These are phyloP conservation scores for Phalacrocorax carbo DNA, from an alignment of 2,113 vertebrate species.

Conservation along the genomic window DNA sequence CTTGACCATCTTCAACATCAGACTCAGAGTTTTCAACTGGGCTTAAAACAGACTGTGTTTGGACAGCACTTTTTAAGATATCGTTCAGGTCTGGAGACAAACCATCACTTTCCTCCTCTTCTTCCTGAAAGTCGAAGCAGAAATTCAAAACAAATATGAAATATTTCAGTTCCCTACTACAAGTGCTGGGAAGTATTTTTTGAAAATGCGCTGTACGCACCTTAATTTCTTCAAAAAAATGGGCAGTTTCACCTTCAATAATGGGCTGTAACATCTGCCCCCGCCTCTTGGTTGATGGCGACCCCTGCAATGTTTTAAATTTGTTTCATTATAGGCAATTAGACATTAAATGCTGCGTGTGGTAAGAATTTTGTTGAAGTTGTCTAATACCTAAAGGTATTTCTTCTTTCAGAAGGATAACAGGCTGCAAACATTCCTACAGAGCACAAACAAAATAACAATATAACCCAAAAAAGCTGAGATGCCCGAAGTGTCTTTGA, in stretches of 20 bases:
- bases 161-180: neutral
- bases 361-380: neutral
- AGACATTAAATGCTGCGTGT: neutral
- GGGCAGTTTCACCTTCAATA: slow-evolving; percentile 96
- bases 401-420: neutral
- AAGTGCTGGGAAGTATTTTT: neutral
- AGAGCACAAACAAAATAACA: neutral
- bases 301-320: slow-evolving; percentile 76
- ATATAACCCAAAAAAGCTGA: neutral
- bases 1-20: slow-evolving; percentile 84
- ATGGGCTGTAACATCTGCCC: slow-evolving; percentile 93
- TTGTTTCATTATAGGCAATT: neutral
- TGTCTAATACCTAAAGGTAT: neutral
- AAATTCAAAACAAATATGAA: neutral
- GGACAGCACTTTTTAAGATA: slow-evolving; percentile 79
- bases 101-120: slow-evolving; percentile 83
- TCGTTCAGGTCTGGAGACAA: slow-evolving; percentile 82
- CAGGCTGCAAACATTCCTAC: neutral
- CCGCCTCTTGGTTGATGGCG: slow-evolving; percentile 91
- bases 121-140: slow-evolving; percentile 65
- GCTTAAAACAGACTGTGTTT: slow-evolving; percentile 66
- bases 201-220: slow-evolving; percentile 50
- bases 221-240: slow-evolving; percentile 97
- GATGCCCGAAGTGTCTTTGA: neutral
- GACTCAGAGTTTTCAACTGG: slow-evolving; percentile 76